Base-by-base conservation (phyloP, 1,140 invertebrate genomes). In the Aphelenchoides avenae region DNA sequence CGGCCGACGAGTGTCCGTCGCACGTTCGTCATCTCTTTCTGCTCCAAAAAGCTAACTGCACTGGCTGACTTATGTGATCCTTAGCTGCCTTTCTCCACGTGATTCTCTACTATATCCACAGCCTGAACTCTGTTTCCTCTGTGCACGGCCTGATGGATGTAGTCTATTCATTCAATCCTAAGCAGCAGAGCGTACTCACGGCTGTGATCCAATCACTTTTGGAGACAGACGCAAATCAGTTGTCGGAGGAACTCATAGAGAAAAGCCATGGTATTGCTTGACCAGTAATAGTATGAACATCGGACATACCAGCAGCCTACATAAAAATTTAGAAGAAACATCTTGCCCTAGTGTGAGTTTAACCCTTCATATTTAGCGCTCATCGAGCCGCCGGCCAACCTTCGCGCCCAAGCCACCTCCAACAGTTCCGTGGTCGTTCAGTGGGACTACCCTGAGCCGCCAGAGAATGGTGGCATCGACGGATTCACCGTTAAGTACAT, bases 401-500 rank as follows among this genome's bases (percentile, higher is more conserved):
- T 75, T 43, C 52, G 68, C 20, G 72, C 77, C 4, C 68, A 75
- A 58, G 57, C 72, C 1, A 60, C 72, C 5, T 62, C 68, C 15
- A 75, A 75, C 43, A 47, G 58, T 13, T 75, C 72, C 18, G 74
- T 68, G n/a, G 72, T 75, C 43, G 69, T 75, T 18, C 71, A 74
- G 53, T 75, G 72, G 72, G 74, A 74, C 41, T 77, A 72, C 40
- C 71, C 73, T 40, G 65, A 72, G 43, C 44, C 11, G 33, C 31
- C 15, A 57, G 71, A 24, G 64, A n/a, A 44, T 18, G 53, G 48
- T 27, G 27, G 34, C 22, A 69, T 63, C 6, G 72, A 75, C 46
- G 75, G 71, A 43, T 75, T 76, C 36, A 60, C 77, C 18, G 65
- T 75, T 0, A 77, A 77, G 43, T 75, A 70, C 62, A 64, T 77